Percentiles rank a stretch among this genome's conserved stretches.
Conservation (phyloP, 2,113 vertebrate species). For the Scolopax mira region DNA sequence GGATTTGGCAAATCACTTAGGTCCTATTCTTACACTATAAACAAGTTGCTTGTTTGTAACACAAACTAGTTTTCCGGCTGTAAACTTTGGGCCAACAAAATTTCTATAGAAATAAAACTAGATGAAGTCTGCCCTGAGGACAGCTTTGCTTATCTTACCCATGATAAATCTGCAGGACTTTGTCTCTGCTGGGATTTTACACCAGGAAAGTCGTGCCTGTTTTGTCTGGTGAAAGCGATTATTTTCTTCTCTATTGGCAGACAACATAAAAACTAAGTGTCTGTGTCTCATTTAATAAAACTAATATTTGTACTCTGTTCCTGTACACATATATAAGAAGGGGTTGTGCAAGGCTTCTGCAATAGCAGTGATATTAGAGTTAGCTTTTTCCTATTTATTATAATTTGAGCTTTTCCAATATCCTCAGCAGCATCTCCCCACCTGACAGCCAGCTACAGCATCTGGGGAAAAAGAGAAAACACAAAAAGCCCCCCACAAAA, state of each 20-base stretch:
- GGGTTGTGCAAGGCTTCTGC: background rate
- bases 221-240: background rate
- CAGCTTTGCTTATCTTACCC: background rate
- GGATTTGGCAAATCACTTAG: background rate
- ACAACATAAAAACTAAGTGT: background rate
- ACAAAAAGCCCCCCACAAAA: background rate
- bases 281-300: background rate
- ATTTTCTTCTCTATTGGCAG: background rate
- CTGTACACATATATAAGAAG: background rate
- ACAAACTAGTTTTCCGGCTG: background rate
- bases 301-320: background rate
- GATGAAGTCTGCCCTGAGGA: background rate
- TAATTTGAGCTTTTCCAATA: background rate
- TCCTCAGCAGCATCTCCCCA: background rate
- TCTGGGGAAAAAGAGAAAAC: background rate
- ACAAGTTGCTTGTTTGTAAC: background rate
- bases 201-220: background rate
- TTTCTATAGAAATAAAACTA: background rate
- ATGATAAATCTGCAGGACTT: background rate
- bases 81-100: background rate
- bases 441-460: background rate
- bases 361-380: background rate
- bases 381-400: background rate
- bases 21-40: background rate
- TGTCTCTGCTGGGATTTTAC: background rate